Conservation (phyloP, 2,888 invertebrate species). For the Epinotia demarniana region DNA sequence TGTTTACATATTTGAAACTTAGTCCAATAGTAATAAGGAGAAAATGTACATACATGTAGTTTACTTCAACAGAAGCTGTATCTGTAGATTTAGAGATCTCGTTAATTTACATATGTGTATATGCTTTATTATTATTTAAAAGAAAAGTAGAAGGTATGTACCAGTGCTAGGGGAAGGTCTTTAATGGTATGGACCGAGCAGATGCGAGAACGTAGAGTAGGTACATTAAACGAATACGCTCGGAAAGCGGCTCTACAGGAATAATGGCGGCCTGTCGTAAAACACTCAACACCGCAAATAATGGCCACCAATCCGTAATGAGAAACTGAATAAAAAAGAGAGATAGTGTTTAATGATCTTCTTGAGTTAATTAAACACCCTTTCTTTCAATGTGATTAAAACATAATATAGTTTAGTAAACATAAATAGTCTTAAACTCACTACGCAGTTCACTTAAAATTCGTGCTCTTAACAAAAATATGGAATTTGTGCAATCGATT, state of each 20-base stretch:
- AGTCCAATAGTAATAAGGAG: too few species aligned
- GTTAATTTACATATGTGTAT: too few species aligned
- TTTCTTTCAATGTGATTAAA: too few species aligned
- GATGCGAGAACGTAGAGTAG: not conserved
- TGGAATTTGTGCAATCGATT: conserved; percentile 14
- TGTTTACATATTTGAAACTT: too few species aligned
- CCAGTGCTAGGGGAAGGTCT: not conserved
- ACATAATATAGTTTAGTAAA: too few species aligned
- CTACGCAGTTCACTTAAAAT: not conserved
- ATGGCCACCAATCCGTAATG: not conserved
- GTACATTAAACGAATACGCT: not conserved
- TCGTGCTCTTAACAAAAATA: conserved; percentile 11
- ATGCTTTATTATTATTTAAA: too few species aligned
- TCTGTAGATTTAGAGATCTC: too few species aligned
- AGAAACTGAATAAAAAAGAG: not conserved
- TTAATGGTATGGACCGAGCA: not conserved
- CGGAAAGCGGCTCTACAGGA: not conserved
- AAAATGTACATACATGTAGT: too few species aligned
- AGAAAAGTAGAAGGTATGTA: not conserved
- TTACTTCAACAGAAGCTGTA: too few species aligned
- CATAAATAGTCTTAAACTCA: too few species aligned
- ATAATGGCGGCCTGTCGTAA: not conserved
- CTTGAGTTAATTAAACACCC: too few species aligned
- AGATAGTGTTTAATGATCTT: too few species aligned
- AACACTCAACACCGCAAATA: not conserved